phyloP scores from a whole-genome alignment of 2,113 vertebrate genomes.

The Thamnaconus septentrionalis region DNA sequence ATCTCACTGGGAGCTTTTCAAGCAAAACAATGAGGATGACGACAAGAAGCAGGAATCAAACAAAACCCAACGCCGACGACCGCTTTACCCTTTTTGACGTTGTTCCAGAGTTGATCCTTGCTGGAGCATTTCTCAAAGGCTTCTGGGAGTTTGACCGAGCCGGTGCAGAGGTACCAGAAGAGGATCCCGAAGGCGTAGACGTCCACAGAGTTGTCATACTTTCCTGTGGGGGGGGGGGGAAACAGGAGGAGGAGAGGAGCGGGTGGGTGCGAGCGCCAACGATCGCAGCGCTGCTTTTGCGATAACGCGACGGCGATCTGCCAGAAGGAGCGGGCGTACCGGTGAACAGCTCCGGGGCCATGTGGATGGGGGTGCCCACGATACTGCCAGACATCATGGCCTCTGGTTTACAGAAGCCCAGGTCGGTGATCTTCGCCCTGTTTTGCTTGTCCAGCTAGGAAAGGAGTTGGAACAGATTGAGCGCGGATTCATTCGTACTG shows the following conservation, averaged over 20 bases:
- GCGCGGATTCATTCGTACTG: not conserved
- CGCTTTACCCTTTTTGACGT: slow-evolving; percentile 88
- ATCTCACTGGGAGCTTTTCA: too few relatives aligned
- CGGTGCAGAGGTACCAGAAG: slow-evolving; percentile 99
- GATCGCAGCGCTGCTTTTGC: too few relatives aligned
- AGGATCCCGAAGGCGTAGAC: slow-evolving; percentile 98
- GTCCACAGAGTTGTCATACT: slow-evolving; percentile 97
- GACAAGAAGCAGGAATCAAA: too few relatives aligned
- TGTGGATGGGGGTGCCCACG: slow-evolving; percentile 97
- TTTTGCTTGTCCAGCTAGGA: slow-evolving; percentile 92
- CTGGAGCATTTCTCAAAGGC: slow-evolving; percentile 96
- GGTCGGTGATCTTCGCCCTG: slow-evolving; percentile 95
- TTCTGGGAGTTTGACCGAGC: slow-evolving; percentile 93
- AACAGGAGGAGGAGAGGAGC: not conserved
- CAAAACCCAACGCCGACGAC: not conserved
- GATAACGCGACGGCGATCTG: not conserved
- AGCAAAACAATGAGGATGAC: too few relatives aligned
- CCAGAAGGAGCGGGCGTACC: slow-evolving; percentile 69
- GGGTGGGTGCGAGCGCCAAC: too few relatives aligned
- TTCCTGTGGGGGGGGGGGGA: too few relatives aligned
- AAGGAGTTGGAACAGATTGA: not conserved
- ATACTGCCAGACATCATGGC: slow-evolving; percentile 99
- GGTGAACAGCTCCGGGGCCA: slow-evolving; percentile 98
- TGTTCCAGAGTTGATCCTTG: slow-evolving; percentile 99
- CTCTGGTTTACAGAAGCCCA: slow-evolving; percentile 98